phyloP scores from a whole-genome alignment of 2,113 vertebrate species.

The Antidorcas marsupialis region DNA sequence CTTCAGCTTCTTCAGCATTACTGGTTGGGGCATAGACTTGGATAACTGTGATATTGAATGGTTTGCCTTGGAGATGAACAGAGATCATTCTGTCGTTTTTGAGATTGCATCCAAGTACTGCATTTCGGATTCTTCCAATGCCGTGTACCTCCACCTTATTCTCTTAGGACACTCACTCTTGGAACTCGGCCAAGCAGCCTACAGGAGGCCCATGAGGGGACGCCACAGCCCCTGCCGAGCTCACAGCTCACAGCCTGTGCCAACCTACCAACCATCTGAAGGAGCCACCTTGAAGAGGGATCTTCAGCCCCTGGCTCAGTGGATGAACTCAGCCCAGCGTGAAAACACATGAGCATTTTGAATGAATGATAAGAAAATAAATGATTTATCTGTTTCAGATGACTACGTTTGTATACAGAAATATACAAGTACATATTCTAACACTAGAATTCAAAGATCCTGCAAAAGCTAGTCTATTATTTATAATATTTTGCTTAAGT shows the following conservation, averaged over 20 bases:
- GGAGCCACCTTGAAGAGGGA: accelerated
- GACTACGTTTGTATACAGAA: not conserved
- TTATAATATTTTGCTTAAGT: not conserved
- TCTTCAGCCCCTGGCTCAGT: not conserved
- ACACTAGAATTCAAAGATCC: not conserved
- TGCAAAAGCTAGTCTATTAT: not conserved
- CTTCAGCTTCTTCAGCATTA: no score
- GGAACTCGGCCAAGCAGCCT: accelerated
- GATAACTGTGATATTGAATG: no score
- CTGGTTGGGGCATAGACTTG: no score
- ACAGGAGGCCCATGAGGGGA: accelerated
- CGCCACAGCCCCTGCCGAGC: accelerated
- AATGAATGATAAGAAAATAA: not conserved
- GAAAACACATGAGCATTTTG: not conserved
- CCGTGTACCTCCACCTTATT: not conserved
- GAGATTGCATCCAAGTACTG: no score
- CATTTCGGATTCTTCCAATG: not conserved
- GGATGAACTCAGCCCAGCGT: no score
- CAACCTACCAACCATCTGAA: not conserved
- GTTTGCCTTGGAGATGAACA: no score
- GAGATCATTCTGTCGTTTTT: no score
- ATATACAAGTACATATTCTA: not conserved
- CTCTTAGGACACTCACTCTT: no score
- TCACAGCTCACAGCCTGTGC: not conserved
- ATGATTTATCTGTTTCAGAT: not conserved